Conservation (phyloP, 2,113 vertebrate species). For the Tachysurus fulvidraco region DNA sequence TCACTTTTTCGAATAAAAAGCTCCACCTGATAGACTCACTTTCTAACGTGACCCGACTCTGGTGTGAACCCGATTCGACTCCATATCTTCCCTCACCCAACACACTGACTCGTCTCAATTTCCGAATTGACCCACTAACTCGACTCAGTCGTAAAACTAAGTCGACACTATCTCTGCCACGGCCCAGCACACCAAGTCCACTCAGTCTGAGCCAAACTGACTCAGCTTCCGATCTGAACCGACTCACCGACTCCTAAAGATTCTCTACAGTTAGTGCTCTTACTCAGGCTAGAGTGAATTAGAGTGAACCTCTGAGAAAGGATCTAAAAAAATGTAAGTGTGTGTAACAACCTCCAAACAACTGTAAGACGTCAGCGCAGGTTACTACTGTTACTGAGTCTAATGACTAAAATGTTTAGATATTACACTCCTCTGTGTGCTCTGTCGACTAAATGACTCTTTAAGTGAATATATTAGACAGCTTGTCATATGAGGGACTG, state of each 20-base stretch:
- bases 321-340: background rate
- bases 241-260: background rate
- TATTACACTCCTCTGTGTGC: too few relatives aligned
- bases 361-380: background rate
- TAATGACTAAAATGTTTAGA: too few relatives aligned
- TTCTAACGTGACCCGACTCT: background rate
- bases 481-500: too few relatives aligned
- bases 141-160: background rate
- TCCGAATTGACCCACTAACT: background rate
- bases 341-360: background rate
- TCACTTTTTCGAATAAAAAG: background rate
- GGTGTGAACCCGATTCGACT: background rate
- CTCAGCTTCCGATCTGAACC: background rate
- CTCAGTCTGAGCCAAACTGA: background rate
- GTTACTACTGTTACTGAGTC: background rate
- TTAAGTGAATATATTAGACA: too few relatives aligned
- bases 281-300: background rate
- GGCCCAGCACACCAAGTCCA: background rate
- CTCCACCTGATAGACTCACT: background rate
- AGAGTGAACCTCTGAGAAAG: background rate
- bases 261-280: background rate
- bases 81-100: background rate
- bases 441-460: too few relatives aligned
- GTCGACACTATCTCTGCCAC: background rate
- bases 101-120: background rate